Evolutionary conservation across 1,140 invertebrate genomes (phyloP), one percentile per base, ranked within the genome.

Genomic region (Drosophila kepulauana): DNA sequence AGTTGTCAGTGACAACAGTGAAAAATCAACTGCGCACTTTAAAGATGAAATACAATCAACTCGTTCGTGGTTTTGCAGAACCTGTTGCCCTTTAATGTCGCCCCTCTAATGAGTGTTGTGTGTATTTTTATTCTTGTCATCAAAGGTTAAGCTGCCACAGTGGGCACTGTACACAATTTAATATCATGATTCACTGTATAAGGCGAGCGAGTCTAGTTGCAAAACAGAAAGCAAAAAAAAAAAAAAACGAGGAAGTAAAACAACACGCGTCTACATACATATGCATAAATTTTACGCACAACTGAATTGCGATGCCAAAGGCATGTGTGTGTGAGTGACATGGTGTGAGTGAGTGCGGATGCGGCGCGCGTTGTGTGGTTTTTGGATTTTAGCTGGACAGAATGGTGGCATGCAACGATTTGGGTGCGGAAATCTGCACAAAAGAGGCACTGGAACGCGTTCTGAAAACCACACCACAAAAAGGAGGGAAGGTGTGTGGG

Each of bases 221-320:
- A 35, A 25, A 25, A 25, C 3, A 41, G 15, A 28, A 16, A 5
- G 33, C 30, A 33, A 33, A 35, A 35, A 28, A 16, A 5, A 6
- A 10, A 8, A 38, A 38, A 10, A 38, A 25, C 3, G n/a, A 2
- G 20, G 25, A n/a, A 16, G 52, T 52, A 72, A 72, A 66, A 76
- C 62, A 76, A 66, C 61, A 72, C 61, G 68, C 61, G 41, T 64
- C 54, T 75, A 77, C 75, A 77, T 67, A 77, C 64, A 74, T 74
- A 74, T 77, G 75, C 75, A 77, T 88, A 88, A 85, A 88, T 88
- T 88, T 88, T 64, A 88, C 84, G 81, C 84, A 81, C 85, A 88
- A 89, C 78, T 89, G 84, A 81, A 81, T 81, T 65, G 67, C 78
- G 67, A 65, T 78, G 70, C 3, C 49, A n/a, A 5, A 20, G 56